Percentiles rank a stretch among this genome's conserved stretches.
These are phyloP conservation scores for Thera britannica DNA, from an alignment of 2,888 invertebrate genomes.

Conservation along the genomic window DNA sequence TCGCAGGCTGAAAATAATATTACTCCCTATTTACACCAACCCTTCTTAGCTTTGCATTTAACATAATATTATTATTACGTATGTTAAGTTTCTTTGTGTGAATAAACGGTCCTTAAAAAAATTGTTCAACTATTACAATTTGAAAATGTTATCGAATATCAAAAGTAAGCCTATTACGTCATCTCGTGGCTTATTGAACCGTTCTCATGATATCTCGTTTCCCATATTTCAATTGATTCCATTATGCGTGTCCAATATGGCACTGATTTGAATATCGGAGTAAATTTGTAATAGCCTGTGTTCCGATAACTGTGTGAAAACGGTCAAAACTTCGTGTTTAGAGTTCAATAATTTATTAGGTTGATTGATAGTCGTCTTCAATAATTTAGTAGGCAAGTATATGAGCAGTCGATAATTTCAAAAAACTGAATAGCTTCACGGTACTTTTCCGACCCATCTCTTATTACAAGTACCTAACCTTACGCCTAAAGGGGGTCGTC, in stretches of 20 bases:
- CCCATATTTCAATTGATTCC: conserved; percentile 37
- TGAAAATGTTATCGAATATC: background rate
- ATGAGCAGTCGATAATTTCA: background rate
- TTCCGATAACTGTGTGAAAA: conserved; percentile 26
- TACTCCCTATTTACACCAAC: too few species aligned
- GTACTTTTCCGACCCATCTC: too few species aligned
- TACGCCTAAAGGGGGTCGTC: too few species aligned
- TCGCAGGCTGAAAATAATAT: too few species aligned
- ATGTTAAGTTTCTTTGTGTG: too few species aligned
- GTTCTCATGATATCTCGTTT: conserved; percentile 35
- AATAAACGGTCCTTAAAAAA: too few species aligned
- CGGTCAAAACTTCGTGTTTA: background rate
- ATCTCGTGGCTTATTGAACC: conserved; percentile 20
- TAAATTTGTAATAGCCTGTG: conserved; percentile 23
- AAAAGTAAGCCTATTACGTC: background rate
- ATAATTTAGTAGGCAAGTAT: background rate
- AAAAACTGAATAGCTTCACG: too few species aligned
- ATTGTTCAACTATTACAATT: background rate
- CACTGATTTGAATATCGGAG: conserved; percentile 37
- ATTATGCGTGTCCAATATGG: conserved; percentile 39
- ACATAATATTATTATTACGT: too few species aligned
- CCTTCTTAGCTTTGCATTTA: too few species aligned
- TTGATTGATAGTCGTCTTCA: background rate
- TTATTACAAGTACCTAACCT: too few species aligned
- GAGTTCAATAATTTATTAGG: background rate